Conservation (phyloP, 1,140 invertebrate genomes). For the Diuraphis noxia region DNA sequence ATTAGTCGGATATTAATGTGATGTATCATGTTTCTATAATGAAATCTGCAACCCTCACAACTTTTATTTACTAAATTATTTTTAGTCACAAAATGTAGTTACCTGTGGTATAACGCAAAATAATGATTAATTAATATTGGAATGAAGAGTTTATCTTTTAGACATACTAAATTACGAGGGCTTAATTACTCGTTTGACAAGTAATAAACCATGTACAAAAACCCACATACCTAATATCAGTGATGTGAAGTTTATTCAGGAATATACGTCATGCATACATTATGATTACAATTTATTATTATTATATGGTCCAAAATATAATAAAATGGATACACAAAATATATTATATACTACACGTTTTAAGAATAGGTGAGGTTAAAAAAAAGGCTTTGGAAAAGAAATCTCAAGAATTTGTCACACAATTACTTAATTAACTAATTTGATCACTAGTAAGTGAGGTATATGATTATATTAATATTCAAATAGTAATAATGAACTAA, state of each 20-base stretch:
- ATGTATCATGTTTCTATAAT: neutral
- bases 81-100: neutral
- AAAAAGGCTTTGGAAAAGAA: neutral
- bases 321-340: neutral
- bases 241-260: neutral
- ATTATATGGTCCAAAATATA: neutral
- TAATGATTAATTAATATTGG: slow-evolving; percentile 25
- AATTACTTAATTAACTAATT: neutral
- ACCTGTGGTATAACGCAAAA: neutral
- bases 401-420: too few species aligned
- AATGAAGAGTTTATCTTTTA: slow-evolving; percentile 27
- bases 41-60: neutral
- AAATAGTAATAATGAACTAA: neutral
- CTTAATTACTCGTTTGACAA: slow-evolving; percentile 14
- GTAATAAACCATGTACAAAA: slow-evolving; percentile 15
- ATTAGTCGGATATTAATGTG: neutral
- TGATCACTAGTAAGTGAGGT: neutral
- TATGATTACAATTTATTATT: neutral
- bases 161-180: neutral
- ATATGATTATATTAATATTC: neutral
- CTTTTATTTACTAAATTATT: neutral
- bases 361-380: too few species aligned
- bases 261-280: neutral
- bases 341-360: too few species aligned
- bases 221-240: neutral